A percentile compares a stretch with the other conserved stretches of the same genome.
Conservation (phyloP, 2,888 invertebrate species). For the Gonocerus acuteangulatus region DNA sequence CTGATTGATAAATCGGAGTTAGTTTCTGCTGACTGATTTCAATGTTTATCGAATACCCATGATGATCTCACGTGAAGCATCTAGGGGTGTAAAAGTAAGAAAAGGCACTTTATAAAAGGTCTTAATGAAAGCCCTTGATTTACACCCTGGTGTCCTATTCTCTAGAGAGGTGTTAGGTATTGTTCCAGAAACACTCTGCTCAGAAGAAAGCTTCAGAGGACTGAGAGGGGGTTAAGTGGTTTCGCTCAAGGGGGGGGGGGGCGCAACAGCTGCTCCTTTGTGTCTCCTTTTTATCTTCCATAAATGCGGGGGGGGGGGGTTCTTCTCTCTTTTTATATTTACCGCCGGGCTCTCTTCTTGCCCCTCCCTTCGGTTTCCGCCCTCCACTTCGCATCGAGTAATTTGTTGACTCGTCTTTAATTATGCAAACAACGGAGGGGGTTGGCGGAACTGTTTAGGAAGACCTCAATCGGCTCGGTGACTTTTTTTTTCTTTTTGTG, state of each 20-base stretch:
- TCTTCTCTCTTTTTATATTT: slow-evolving; percentile 27
- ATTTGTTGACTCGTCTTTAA: slow-evolving; percentile 35
- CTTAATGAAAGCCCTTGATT: not conserved
- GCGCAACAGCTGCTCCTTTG: slow-evolving; percentile 33
- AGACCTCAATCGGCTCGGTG: slow-evolving; percentile 6
- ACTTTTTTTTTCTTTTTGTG: not conserved
- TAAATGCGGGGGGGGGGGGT: slow-evolving; percentile 20
- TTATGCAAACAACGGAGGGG: slow-evolving; percentile 32
- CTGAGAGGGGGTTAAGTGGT: slow-evolving; percentile 14
- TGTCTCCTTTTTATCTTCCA: slow-evolving; percentile 31
- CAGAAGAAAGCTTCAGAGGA: not conserved
- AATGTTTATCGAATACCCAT: no score
- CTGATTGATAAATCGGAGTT: no score
- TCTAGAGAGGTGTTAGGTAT: not conserved
- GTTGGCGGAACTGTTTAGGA: slow-evolving; percentile 11
- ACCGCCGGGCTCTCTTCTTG: not conserved
- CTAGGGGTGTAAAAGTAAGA: no score
- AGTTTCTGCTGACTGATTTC: no score
- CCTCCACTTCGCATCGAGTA: slow-evolving; percentile 23
- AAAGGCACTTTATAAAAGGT: no score
- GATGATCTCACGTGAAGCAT: no score
- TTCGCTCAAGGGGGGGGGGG: not conserved
- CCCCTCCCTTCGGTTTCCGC: slow-evolving; percentile 6
- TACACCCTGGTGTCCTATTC: not conserved
- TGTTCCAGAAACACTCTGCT: not conserved